Conservation (phyloP, 64 coral and sea anemone genomes). For the Pocillopora verrucosa region DNA sequence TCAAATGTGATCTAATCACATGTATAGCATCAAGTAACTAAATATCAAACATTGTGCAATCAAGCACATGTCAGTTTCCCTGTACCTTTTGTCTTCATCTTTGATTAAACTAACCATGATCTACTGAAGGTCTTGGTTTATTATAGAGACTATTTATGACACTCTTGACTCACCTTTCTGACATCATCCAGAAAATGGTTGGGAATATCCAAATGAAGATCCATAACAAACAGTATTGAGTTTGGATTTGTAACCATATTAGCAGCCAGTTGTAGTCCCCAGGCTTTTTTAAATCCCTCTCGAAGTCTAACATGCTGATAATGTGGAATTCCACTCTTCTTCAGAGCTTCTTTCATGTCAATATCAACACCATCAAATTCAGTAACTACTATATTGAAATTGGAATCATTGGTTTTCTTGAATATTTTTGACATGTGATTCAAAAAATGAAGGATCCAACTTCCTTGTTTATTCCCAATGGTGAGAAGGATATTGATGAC, state of each 20-base stretch:
- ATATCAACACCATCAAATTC: constrained; percentile 69
- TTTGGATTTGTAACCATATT: constrained; percentile 18
- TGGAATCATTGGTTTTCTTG: constrained; percentile 42
- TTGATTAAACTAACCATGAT: no score
- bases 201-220: constrained; percentile 45
- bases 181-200: constrained; percentile 43
- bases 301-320: constrained; percentile 41
- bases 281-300: constrained; percentile 14
- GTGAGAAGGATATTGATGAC: constrained; percentile 66
- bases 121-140: no score
- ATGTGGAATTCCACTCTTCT: constrained; percentile 65
- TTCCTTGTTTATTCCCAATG: constrained; percentile 70
- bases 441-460: constrained; percentile 79
- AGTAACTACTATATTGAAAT: constrained; percentile 76
- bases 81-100: no score
- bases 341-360: constrained; percentile 66
- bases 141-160: no score
- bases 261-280: constrained; percentile 5
- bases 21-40: no score
- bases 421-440: constrained; percentile 72
- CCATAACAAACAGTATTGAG: constrained; percentile 34
- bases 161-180: constrained; percentile 60
- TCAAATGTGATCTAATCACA: no score
- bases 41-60: no score
- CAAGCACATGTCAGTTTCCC: no score